Evolutionary conservation across 2,888 invertebrate species (phyloP).

Genomic region (Clitarchus hookeri): DNA sequence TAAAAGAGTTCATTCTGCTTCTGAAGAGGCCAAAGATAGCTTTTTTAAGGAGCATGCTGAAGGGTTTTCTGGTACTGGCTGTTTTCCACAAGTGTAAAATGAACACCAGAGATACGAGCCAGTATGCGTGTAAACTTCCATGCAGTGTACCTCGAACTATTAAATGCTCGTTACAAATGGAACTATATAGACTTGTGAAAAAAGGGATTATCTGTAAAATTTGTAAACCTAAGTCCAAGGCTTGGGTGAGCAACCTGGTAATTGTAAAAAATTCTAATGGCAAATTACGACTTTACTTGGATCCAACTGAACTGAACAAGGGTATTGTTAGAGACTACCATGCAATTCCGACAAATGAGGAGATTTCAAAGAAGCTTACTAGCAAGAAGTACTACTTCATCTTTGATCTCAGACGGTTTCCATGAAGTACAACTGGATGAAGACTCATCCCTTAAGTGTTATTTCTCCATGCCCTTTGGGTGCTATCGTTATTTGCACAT

Average conservation of each 20-base stretch:
- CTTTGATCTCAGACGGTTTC: neutral
- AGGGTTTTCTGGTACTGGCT: no score
- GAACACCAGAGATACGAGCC: no score
- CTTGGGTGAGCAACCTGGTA: neutral
- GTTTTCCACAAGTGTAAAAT: no score
- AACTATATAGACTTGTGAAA: no score
- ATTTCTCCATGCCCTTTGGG: neutral
- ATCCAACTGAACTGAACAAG: neutral
- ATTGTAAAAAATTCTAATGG: neutral
- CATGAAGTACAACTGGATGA: neutral
- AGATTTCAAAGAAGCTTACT: neutral
- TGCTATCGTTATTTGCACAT: neutral
- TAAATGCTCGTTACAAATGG: no score
- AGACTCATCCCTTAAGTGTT: neutral
- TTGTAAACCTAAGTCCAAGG: neutral
- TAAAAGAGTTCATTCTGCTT: no score
- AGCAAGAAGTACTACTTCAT: neutral
- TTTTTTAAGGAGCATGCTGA: no score
- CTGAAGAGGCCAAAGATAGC: no score
- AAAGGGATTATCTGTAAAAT: no score
- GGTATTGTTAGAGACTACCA: neutral
- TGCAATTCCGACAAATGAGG: neutral
- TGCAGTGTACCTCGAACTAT: no score
- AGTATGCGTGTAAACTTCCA: no score
- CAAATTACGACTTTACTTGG: neutral